phyloP scores from a whole-genome alignment of 2,797 vertebrate genomes.

The Argyrosomus regius region DNA sequence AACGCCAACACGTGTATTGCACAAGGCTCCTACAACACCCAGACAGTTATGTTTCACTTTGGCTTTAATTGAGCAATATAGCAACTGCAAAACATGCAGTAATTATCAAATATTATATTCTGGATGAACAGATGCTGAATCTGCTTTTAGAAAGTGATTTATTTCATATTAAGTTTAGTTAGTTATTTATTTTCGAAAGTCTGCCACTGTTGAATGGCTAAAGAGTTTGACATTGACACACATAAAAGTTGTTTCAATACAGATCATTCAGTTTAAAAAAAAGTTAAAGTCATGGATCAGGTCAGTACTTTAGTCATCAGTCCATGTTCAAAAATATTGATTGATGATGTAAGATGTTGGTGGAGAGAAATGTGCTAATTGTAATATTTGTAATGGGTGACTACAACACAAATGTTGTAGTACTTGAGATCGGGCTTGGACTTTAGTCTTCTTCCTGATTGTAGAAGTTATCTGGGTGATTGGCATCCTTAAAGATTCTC shows the following conservation, averaged over 20 bases:
- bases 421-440: too few species aligned
- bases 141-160: background rate
- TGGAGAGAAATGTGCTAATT: background rate
- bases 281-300: background rate
- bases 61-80: background rate
- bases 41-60: slow-evolving; percentile 8
- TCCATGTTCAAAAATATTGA: background rate
- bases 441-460: too few species aligned
- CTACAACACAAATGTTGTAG: too few species aligned
- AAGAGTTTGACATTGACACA: background rate
- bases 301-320: background rate
- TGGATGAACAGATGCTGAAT: background rate
- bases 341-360: background rate
- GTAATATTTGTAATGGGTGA: background rate
- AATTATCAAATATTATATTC: background rate
- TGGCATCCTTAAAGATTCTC: too few species aligned
- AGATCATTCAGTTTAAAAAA: background rate
- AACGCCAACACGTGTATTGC: background rate
- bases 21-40: background rate
- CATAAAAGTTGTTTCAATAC: background rate
- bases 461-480: too few species aligned
- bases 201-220: background rate
- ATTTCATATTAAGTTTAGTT: background rate
- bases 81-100: background rate
- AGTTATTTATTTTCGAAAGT: background rate